Percentiles rank a stretch among this genome's conserved stretches.
These are phyloP conservation scores for Stramonita haemastoma DNA, from an alignment of 2,888 invertebrate species.

Conservation along the genomic window DNA sequence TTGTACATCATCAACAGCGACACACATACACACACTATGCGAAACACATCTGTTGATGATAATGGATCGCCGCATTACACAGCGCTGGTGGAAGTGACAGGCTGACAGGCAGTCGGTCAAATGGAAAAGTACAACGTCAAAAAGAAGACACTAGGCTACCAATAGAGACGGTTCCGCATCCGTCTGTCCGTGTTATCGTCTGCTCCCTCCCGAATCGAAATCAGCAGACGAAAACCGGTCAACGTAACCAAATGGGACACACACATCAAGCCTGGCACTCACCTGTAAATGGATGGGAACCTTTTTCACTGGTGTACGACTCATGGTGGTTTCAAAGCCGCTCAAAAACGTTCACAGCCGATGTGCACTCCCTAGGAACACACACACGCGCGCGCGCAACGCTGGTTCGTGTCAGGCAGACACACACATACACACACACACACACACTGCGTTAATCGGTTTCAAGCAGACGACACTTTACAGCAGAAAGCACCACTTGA, in stretches of 20 bases:
- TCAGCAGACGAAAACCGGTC: neutral
- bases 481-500: neutral
- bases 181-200: neutral
- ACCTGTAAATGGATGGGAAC: slow-evolving; percentile 88
- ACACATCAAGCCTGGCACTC: slow-evolving; percentile 31
- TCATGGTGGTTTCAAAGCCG: slow-evolving; percentile 39
- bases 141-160: neutral
- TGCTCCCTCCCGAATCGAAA: neutral
- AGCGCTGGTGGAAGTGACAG: neutral
- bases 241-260: neutral
- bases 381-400: slow-evolving; percentile 7
- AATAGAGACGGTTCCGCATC: neutral
- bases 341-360: neutral
- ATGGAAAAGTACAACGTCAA: neutral
- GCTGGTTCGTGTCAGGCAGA: slow-evolving; percentile 4
- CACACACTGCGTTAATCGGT: too few relatives aligned
- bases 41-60: neutral
- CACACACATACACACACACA: neutral
- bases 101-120: neutral
- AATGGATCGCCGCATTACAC: too few relatives aligned
- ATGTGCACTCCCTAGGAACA: neutral
- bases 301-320: slow-evolving; percentile 86
- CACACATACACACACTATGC: neutral
- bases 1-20: neutral
- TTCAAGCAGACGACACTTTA: slow-evolving; percentile 38